These are phyloP conservation scores for Prionailurus viverrinus DNA, from an alignment of 2,113 vertebrate genomes.

Conservation along the genomic window DNA sequence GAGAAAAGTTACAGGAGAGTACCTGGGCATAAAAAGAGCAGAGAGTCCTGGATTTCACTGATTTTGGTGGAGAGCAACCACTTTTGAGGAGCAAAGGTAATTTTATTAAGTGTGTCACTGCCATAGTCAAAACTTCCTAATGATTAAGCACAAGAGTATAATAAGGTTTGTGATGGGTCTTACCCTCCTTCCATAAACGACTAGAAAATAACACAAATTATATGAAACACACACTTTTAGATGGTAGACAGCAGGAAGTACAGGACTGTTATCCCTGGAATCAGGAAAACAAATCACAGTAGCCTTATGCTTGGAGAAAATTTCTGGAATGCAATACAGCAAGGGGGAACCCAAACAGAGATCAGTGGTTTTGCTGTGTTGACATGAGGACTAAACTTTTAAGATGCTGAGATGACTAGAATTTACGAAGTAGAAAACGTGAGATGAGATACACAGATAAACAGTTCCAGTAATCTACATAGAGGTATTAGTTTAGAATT, in stretches of 20 bases:
- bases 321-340: background rate
- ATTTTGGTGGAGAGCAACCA: background rate
- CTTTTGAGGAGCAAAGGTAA: background rate
- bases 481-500: background rate
- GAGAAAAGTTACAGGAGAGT: background rate
- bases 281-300: background rate
- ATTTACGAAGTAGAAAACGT: background rate
- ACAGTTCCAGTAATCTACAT: background rate
- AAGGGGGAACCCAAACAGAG: background rate
- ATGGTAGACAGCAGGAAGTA: background rate
- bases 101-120: background rate
- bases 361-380: background rate
- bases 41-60: background rate
- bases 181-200: background rate
- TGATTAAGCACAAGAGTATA: background rate
- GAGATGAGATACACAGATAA: background rate
- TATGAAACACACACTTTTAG: background rate
- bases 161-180: background rate
- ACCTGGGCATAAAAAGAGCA: background rate
- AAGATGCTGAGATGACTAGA: background rate
- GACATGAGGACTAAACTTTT: background rate
- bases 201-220: background rate
- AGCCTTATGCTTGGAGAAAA: background rate
- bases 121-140: background rate
- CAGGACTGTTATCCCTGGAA: background rate